A percentile compares a stretch with the other conserved stretches of the same genome.
These are phyloP conservation scores for Agrypnia vestita DNA, from an alignment of 1,140 invertebrate genomes.

Conservation along the genomic window DNA sequence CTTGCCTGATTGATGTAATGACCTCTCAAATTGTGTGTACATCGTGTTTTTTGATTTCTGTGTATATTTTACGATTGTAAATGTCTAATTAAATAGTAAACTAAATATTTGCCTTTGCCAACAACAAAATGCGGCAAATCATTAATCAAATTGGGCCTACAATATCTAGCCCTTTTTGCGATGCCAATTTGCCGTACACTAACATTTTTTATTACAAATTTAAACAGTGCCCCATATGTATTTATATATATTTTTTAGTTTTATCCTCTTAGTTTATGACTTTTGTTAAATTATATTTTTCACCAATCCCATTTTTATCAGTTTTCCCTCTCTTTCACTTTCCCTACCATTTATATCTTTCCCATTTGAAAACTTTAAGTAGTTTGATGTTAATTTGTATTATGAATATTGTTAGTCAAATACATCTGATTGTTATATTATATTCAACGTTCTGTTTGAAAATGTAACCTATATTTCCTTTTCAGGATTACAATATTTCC, in stretches of 20 bases:
- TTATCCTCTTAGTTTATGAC: conserved; percentile 10
- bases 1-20: too few relatives aligned
- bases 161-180: conserved; percentile 46
- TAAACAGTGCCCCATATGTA: background rate
- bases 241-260: background rate
- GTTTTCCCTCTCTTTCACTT: conserved; percentile 11
- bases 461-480: conserved; percentile 12
- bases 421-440: background rate
- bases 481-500: conserved; percentile 7
- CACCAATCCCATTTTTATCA: conserved; percentile 14
- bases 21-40: too few relatives aligned
- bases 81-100: conserved; percentile 7
- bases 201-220: conserved; percentile 18
- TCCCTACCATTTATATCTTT: conserved; percentile 21
- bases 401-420: background rate
- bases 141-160: conserved; percentile 43
- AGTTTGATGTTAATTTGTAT: conserved; percentile 21
- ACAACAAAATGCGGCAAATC: conserved; percentile 48
- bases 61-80: conserved; percentile 3
- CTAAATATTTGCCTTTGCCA: conserved; percentile 43
- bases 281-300: conserved; percentile 29
- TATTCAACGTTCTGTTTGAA: background rate
- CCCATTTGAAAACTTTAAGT: conserved; percentile 24
- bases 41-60: too few relatives aligned
- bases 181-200: conserved; percentile 52